A percentile compares a stretch with the other conserved stretches of the same genome.
phyloP scores from a whole-genome alignment of 2,797 vertebrate species.

The Leptodactylus fallax region DNA sequence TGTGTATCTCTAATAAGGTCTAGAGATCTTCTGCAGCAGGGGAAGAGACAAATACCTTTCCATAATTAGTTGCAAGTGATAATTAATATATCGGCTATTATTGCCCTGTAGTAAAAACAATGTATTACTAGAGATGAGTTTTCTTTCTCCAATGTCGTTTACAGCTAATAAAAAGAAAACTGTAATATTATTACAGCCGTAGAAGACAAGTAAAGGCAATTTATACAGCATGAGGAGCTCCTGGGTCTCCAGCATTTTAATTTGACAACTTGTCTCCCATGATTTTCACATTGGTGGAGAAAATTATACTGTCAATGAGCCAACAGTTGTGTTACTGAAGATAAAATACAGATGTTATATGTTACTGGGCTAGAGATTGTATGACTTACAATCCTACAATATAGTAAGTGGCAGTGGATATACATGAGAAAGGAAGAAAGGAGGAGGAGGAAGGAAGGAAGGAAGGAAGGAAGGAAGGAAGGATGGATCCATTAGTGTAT shows the following conservation, averaged over 20 bases:
- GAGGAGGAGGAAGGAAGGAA: too few relatives aligned
- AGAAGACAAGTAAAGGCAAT: not conserved
- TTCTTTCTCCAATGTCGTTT: not conserved
- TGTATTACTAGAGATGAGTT: not conserved
- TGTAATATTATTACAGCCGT: not conserved
- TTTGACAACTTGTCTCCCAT: not conserved
- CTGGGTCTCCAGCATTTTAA: not conserved
- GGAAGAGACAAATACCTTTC: not conserved
- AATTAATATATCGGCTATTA: slow-evolving; percentile 52
- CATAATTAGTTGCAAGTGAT: slow-evolving; percentile 52
- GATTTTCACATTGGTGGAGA: not conserved
- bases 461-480: too few relatives aligned
- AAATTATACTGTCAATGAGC: not conserved
- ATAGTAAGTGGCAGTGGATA: not conserved
- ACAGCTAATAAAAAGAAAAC: slow-evolving; percentile 7
- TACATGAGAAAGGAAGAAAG: too few relatives aligned
- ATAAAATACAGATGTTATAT: not conserved
- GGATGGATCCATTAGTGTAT: too few relatives aligned
- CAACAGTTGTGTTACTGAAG: not conserved
- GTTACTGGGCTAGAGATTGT: not conserved
- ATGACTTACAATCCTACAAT: too few relatives aligned
- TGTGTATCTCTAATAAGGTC: slow-evolving; percentile 21
- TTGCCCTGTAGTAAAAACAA: slow-evolving; percentile 13
- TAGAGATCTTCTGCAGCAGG: slow-evolving; percentile 35
- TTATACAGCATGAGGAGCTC: not conserved